Evolutionary conservation across 2,888 invertebrate species (phyloP).

Genomic region (Amblyjoppa fuscipennis): DNA sequence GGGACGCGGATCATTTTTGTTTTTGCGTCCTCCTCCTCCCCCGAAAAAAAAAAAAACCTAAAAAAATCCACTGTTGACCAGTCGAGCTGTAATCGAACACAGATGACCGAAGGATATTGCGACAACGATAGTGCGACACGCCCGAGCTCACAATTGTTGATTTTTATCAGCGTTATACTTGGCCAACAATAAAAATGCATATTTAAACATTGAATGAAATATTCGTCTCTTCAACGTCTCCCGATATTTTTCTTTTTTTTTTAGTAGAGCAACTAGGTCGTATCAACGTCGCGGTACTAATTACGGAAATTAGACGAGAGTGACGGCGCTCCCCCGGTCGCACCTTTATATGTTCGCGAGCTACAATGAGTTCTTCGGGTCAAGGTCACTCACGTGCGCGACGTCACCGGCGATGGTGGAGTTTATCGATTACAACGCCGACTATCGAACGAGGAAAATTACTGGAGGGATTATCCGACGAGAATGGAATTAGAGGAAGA

Average conservation of each 20-base stretch:
- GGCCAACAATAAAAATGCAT: constrained; percentile 77
- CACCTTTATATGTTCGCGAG: constrained; percentile 15
- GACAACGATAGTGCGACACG: constrained; percentile 34
- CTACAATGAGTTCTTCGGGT: constrained; percentile 8
- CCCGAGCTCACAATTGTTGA: constrained; percentile 71
- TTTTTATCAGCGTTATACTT: constrained; percentile 77
- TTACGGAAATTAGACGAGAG: constrained; percentile 30
- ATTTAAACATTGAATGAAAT: constrained; percentile 68
- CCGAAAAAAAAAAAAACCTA: constrained; percentile 7
- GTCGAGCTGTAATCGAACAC: constrained; percentile 46
- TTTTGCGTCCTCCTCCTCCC: background rate
- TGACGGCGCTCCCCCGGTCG: constrained; percentile 45
- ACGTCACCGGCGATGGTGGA: too few relatives aligned
- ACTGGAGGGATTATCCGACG: background rate
- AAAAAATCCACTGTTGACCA: constrained; percentile 51
- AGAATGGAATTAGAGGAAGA: background rate
- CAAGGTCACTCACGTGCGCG: constrained; percentile 9
- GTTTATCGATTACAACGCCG: constrained; percentile 1
- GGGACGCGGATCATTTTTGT: constrained; percentile 42
- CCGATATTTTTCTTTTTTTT: constrained; percentile 8
- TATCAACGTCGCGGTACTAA: background rate
- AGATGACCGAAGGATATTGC: constrained; percentile 41
- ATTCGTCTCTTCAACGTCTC: constrained; percentile 34
- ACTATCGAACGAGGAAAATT: background rate
- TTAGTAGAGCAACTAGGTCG: background rate